Percentiles rank a stretch among this genome's conserved stretches.
Evolutionary conservation across 2,113 vertebrate genomes (phyloP).

Genomic region (sheep (Ovis aries)): DNA sequence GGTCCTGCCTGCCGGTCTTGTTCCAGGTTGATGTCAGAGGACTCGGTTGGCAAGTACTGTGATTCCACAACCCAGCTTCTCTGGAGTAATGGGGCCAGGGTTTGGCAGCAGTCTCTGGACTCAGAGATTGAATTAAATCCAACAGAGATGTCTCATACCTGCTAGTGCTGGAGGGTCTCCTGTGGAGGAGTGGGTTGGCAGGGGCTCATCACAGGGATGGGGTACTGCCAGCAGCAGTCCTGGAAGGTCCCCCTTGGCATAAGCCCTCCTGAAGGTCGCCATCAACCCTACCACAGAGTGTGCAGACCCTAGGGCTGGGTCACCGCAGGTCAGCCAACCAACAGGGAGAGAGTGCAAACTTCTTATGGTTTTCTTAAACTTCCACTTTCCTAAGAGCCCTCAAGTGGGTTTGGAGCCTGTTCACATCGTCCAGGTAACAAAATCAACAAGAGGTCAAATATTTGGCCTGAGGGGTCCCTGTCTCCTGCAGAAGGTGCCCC

Average conservation of each 20-base stretch:
- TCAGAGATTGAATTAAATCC: conserved; percentile 87
- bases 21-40: conserved; percentile 27
- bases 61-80: conserved; percentile 33
- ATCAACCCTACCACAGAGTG: background rate
- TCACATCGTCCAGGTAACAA: background rate
- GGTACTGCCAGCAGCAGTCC: background rate
- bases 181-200: background rate
- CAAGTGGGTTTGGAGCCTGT: background rate
- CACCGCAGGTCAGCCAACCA: background rate
- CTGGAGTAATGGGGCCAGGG: background rate
- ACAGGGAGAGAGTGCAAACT: background rate
- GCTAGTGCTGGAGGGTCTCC: background rate
- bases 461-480: background rate
- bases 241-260: background rate
- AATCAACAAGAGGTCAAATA: background rate
- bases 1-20: conserved; percentile 56
- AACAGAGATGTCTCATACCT: conserved; percentile 87
- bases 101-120: conserved; percentile 73
- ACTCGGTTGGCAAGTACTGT: background rate
- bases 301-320: background rate
- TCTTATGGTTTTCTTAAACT: background rate
- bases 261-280: background rate
- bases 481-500: background rate
- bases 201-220: fast-evolving
- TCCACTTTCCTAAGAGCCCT: background rate